Conservation (phyloP, 2,113 vertebrate genomes). For the Syrmaticus mikado region DNA sequence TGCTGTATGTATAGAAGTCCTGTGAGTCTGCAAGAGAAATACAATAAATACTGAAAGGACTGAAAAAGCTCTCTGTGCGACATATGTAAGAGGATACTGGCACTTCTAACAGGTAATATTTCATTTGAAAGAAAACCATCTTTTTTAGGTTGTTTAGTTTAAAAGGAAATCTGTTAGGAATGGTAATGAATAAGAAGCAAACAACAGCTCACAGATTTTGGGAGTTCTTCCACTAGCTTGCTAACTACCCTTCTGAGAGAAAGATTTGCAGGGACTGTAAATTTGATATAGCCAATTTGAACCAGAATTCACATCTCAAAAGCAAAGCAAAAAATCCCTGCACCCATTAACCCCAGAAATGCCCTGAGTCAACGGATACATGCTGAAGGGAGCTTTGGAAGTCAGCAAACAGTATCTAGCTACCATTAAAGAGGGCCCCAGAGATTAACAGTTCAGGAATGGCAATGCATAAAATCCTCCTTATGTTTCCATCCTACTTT, state of each 20-base stretch:
- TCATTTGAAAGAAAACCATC: neutral
- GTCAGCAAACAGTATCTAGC: neutral
- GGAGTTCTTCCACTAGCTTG: neutral
- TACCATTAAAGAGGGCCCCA: neutral
- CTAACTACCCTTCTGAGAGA: neutral
- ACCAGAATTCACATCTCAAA: neutral
- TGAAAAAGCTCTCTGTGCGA: neutral
- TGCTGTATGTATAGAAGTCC: neutral
- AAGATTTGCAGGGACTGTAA: neutral
- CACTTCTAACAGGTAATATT: neutral
- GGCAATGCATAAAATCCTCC: neutral
- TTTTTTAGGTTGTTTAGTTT: neutral
- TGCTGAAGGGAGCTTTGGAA: neutral
- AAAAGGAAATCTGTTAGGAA: neutral
- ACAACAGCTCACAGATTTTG: neutral
- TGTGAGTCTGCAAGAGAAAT: neutral
- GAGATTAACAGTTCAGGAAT: neutral
- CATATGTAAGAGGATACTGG: neutral
- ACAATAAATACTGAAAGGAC: neutral
- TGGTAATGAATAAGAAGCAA: neutral
- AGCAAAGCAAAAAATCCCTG: neutral
- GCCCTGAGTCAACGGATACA: neutral
- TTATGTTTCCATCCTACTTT: neutral
- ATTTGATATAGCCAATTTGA: neutral
- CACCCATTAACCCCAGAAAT: neutral